Base-by-base conservation (phyloP, 2,888 invertebrate genomes). In the Cerastis leucographa region DNA sequence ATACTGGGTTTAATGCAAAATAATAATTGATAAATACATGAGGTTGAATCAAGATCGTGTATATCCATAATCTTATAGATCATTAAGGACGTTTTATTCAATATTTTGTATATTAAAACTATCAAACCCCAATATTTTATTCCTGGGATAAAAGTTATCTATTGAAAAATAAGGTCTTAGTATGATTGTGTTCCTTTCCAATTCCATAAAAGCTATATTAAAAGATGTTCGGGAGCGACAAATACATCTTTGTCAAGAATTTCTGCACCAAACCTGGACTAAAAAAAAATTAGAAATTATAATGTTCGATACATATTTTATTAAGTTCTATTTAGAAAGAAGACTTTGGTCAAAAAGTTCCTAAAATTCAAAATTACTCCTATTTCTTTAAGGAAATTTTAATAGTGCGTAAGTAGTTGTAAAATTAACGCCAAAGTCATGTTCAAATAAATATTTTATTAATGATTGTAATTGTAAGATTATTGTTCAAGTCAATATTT, bases 301-400 rank as follows among this genome's bases (percentile, higher is more conserved):
- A 64, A n/a, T 64, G 2, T 69, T 56, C 22, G 25, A 54, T 59
- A 49, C 42, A 54, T 59, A 68, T 17, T 14, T 65, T 44, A 44
- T 56, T n/a, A 59, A 35, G 3, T n/a, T 35, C 40, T 56, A 68
- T 78, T 83, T 56, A 83, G 56, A 22, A 40, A 12, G 56, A 76
- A 89, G 86, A 82, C 83, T 90, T 91, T 91, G 89, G 90, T 89
- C 76, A 56, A 84, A 87, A 72, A 88, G 91, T 93, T 92, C 91
- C 90, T 91, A 89, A 92, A 91, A 89, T 92, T 91, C 89, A 71
- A 91, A 92, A 89, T 90, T 89, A 22, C 71, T 81, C 35, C 25
- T 77, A 73, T 76, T 74, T 74, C 71, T 68, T 64, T 84, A 83
- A 78, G 81, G 19, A 81, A 80, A 71, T 75, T 54, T 61, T 61